phyloP scores from a whole-genome alignment of 92 coral and sea anemone species.

The Porites divaricata region DNA sequence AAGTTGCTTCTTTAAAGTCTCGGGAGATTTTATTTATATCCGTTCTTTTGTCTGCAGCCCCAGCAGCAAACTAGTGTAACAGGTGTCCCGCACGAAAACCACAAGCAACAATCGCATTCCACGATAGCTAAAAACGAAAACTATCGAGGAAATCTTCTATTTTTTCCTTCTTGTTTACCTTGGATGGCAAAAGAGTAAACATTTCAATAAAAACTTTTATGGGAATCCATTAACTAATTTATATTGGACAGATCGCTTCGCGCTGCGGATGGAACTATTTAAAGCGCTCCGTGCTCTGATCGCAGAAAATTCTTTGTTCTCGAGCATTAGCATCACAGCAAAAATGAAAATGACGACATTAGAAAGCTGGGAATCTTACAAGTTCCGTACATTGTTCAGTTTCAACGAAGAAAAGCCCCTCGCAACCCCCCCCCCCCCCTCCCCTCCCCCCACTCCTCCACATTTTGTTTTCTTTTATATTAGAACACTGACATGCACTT shows the following conservation, averaged over 20 bases:
- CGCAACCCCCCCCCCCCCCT: not conserved
- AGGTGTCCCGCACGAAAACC: slow-evolving; percentile 24
- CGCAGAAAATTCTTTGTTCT: no score
- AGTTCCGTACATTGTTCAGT: slow-evolving; percentile 4
- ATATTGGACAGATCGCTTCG: not conserved
- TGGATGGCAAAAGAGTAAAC: not conserved
- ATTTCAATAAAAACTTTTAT: not conserved
- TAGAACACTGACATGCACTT: not conserved
- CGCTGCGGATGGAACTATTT: no score
- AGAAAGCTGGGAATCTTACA: not conserved
- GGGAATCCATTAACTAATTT: not conserved
- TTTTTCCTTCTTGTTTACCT: not conserved
- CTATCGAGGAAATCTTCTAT: no score
- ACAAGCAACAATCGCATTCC: slow-evolving; percentile 14
- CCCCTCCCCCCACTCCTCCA: no score
- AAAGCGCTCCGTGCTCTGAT: no score
- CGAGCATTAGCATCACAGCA: no score
- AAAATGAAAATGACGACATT: no score
- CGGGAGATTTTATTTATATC: slow-evolving; percentile 22
- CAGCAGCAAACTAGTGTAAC: slow-evolving; percentile 13
- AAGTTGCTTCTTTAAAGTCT: slow-evolving; percentile 24
- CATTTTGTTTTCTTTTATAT: not conserved
- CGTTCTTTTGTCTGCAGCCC: slow-evolving; percentile 26
- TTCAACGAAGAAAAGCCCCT: not conserved
- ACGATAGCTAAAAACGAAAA: not conserved